Conservation (phyloP, 1,140 invertebrate species). For the Holotrichia oblita region DNA sequence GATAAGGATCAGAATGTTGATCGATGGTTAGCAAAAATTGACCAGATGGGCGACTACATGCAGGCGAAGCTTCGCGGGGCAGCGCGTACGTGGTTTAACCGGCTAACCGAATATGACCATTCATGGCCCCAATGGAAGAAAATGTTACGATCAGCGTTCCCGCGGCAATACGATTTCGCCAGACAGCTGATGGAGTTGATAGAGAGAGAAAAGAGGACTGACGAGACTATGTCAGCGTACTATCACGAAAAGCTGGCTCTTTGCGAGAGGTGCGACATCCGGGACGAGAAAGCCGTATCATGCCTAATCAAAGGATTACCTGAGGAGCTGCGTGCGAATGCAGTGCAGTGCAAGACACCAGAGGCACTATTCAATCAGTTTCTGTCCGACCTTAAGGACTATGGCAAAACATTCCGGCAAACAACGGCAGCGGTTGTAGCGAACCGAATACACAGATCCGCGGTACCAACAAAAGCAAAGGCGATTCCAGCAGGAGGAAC, state of each 20-base stretch:
- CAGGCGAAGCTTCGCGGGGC: slow-evolving; percentile 48
- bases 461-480: not conserved
- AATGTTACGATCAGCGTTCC: slow-evolving; percentile 40
- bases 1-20: slow-evolving; percentile 45
- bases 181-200: slow-evolving; percentile 40
- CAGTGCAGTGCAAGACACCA: not conserved
- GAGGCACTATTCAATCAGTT: slow-evolving; percentile 25
- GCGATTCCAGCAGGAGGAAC: not conserved
- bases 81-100: slow-evolving; percentile 51
- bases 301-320: slow-evolving; percentile 12
- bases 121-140: slow-evolving; percentile 42
- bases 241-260: slow-evolving; percentile 10
- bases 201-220: slow-evolving; percentile 32
- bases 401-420: not conserved
- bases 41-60: slow-evolving; percentile 49
- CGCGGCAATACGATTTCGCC: slow-evolving; percentile 43
- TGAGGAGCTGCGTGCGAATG: slow-evolving; percentile 15
- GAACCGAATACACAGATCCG: not conserved
- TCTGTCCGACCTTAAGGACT: not conserved
- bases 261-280: slow-evolving; percentile 17
- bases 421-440: not conserved
- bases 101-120: slow-evolving; percentile 46
- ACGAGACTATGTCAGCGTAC: slow-evolving; percentile 41
- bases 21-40: slow-evolving; percentile 52
- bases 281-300: slow-evolving; percentile 13